Evolutionary conservation across 2,113 vertebrate genomes (phyloP).

Genomic region (Pseudorectes ferrugineus): DNA sequence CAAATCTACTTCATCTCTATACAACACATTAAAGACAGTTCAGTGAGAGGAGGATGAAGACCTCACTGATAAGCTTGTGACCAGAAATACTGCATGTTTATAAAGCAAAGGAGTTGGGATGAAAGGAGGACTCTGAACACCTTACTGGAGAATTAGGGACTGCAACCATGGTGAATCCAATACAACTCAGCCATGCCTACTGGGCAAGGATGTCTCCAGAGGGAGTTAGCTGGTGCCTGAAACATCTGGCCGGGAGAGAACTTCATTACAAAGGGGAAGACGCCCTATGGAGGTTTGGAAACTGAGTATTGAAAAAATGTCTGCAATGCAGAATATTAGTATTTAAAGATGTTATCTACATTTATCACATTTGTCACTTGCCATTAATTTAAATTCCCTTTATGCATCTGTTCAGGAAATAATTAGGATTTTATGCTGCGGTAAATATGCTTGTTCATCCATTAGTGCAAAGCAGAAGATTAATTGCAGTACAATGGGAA

Average conservation of each 20-base stretch:
- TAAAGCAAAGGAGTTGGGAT: not conserved
- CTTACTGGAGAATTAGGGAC: not conserved
- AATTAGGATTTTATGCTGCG: constrained; percentile 78
- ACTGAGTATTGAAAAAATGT: not conserved
- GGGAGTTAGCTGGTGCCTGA: not conserved
- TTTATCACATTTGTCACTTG: constrained; percentile 75
- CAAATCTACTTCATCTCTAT: not conserved
- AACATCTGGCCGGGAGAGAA: not conserved
- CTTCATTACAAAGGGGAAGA: not conserved
- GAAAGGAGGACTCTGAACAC: not conserved
- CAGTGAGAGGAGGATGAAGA: not conserved
- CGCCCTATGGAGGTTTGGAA: not conserved
- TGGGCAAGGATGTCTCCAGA: not conserved
- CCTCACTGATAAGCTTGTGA: not conserved
- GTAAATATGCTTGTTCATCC: constrained; percentile 79
- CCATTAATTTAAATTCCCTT: constrained; percentile 73
- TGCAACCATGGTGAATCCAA: not conserved
- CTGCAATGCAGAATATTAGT: constrained; percentile 25
- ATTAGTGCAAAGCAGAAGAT: constrained; percentile 75
- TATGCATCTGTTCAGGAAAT: constrained; percentile 77
- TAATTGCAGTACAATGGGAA: constrained; percentile 79
- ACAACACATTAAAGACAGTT: not conserved
- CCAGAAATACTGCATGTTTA: not conserved
- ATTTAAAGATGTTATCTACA: constrained; percentile 68
- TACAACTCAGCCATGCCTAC: not conserved